Base-by-base conservation (phyloP, 1,140 invertebrate genomes). In the Apolygus lucorum region DNA sequence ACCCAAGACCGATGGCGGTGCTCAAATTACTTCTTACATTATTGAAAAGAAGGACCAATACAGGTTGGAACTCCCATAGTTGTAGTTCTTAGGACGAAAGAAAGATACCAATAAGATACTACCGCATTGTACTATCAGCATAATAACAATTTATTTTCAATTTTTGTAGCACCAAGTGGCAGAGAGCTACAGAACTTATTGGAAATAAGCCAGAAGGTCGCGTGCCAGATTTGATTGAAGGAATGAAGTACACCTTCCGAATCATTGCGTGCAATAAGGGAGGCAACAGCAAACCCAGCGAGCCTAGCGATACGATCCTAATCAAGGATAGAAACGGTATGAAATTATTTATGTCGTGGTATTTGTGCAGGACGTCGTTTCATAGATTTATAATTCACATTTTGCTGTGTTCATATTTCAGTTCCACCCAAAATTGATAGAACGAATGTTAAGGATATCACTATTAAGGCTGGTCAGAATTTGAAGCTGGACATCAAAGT, bases 11-110 rank as follows among this genome's bases (percentile, higher is more conserved):
- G 95, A 98, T 79, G 95, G 95, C 66, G 96, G 96, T 49, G 90
- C 93, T 29, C 95, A 94, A 24, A 93, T 99, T 76, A 92, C 92
- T 28, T 92, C 90, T 49, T 99, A 99, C 78, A 88, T 98, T 63
- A 87, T 99, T 70, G 96, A 99, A 81, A 97, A 96, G 85, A 96
- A 95, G 77, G 95, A 98, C 77, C 88, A 94, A 63, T 89, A 89
- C 76, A 86, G 77, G 77, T 77, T 54, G 69, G 54, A n/a, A n/a
- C n/a, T n/a, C n/a, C n/a, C n/a, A n/a, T n/a, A n/a, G n/a, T n/a
- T n/a, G n/a, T n/a, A n/a, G n/a, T n/a, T 42, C 34, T 4, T 8
- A 17, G 17, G 34, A 42, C 17, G 4, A 42, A 42, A 42, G 34
- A 42, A 42, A 42, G 34, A 42, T n/a, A 42, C 34, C 17, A 42